Percentiles rank a stretch among this genome's conserved stretches.
Evolutionary conservation across 2,888 invertebrate species (phyloP).

Genomic region (Arge pagana): DNA sequence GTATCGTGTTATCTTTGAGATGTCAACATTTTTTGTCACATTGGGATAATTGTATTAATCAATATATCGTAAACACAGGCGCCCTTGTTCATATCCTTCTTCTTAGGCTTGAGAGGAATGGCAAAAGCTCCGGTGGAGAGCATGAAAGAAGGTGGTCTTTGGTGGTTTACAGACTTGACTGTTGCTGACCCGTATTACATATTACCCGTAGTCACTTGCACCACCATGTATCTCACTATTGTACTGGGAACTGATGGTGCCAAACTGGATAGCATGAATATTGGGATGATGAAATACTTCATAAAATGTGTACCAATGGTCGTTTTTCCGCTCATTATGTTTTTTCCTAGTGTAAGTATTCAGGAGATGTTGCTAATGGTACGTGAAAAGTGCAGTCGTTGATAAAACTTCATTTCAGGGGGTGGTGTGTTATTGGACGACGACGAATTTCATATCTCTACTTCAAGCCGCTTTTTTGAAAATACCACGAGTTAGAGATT

Average conservation of each 20-base stretch:
- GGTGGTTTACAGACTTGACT: constrained; percentile 94
- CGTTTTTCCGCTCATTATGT: constrained; percentile 83
- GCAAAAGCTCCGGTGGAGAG: constrained; percentile 89
- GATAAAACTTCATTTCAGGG: constrained; percentile 60
- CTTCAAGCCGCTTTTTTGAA: constrained; percentile 78
- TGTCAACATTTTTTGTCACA: constrained; percentile 34
- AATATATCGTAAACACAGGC: no score
- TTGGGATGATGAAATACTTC: constrained; percentile 74
- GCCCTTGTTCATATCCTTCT: constrained; percentile 91
- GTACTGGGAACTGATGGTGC: constrained; percentile 82
- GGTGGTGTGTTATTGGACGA: constrained; percentile 88
- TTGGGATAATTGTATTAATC: no score
- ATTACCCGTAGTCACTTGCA: constrained; percentile 83
- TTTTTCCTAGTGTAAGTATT: constrained; percentile 77
- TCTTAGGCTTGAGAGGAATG: constrained; percentile 86
- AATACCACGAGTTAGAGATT: constrained; percentile 73
- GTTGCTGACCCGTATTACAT: constrained; percentile 86
- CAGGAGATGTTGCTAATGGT: constrained; percentile 14
- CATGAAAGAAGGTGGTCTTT: constrained; percentile 83
- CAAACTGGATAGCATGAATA: constrained; percentile 68
- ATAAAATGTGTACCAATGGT: constrained; percentile 77
- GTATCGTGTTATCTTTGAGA: constrained; percentile 13
- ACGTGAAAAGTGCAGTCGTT: constrained; percentile 10
- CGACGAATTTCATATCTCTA: constrained; percentile 84
- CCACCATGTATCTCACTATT: constrained; percentile 80